Conservation (phyloP, 2,888 invertebrate genomes). For the Drosophila aldrichi region DNA sequence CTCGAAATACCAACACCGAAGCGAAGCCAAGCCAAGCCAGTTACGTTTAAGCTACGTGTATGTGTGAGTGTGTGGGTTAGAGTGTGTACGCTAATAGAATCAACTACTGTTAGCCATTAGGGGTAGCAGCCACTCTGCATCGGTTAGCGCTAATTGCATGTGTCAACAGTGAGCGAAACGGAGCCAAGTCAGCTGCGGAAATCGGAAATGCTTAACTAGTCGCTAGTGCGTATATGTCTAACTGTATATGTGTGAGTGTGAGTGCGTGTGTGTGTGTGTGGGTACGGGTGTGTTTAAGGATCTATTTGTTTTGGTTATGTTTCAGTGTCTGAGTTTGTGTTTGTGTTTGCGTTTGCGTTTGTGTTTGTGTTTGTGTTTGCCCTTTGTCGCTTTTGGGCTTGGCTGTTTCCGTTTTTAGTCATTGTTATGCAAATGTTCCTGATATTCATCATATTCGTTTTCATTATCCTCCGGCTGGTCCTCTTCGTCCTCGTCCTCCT, state of each 20-base stretch:
- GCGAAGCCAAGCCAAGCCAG: constrained; percentile 44
- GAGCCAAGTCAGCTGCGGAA: constrained; percentile 66
- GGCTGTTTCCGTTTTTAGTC: constrained; percentile 79
- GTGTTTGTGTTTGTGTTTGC: constrained; percentile 33
- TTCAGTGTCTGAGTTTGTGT: constrained; percentile 55
- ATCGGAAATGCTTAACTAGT: constrained; percentile 81
- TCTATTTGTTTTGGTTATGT: constrained; percentile 60
- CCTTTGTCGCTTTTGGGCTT: constrained; percentile 35
- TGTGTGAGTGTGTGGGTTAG: constrained; percentile 27
- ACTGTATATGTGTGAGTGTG: constrained; percentile 2
- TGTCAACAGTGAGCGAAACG: constrained; percentile 71
- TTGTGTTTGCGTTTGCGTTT: constrained; percentile 45
- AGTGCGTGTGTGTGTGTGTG: constrained; percentile 6
- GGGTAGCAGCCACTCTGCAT: constrained; percentile 70
- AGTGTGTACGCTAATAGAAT: constrained; percentile 71
- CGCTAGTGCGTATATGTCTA: constrained; percentile 27
- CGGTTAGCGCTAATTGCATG: constrained; percentile 80
- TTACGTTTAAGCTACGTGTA: constrained; percentile 36
- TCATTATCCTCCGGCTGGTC: constrained; percentile 88
- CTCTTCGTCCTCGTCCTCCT: constrained; percentile 86
- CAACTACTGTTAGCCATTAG: constrained; percentile 64
- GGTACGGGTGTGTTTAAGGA: constrained; percentile 25
- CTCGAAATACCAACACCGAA: constrained; percentile 67
- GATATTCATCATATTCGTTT: constrained; percentile 88
- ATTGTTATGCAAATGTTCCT: constrained; percentile 85